Evolutionary conservation across 2,797 vertebrate species (phyloP), one percentile per base, ranked within the genome.

Genomic region (Malacoctenus gilli): DNA sequence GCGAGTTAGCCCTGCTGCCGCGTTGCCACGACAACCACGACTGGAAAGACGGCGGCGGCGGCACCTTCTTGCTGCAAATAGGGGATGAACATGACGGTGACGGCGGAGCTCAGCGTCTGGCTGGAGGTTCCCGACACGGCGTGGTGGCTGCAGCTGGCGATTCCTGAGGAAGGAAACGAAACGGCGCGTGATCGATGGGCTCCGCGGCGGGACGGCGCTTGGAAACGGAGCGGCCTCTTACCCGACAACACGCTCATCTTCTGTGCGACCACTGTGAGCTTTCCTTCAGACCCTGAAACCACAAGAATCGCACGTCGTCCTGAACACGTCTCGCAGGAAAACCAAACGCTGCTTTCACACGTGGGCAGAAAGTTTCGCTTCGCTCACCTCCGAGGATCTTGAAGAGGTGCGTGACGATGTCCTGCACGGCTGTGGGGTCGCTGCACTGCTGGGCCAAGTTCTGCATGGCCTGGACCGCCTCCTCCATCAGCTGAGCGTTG

Each of bases 61-160:
- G 51, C 51, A 98, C 97, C 97, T 94, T 99, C 97, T 83, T 99
- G 97, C 62, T 98, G 96, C 66, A 99, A 91, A 71, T 94, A 98
- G 0, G 96, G 97, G 74, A 98, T 94, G 85, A 99, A 99, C 80
- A 97, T 94, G 50, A 95, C 90, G n/a, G 91, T 79, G 35, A 98
- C 59, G 0, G 89, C 88, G 54, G 92, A 92, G 79, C 93, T 92
- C 51, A 99, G 88, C 54, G 91, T 90, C 88, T 99, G 97, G 81
- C 91, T 94, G 42, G 96, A 99, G 8, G 91, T 72, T 54, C 95
- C 97, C 8, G 95, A 95, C 52, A 96, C 95, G 0, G 89, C 91
- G 0, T 99, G 96, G 64, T 94, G 92, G 87, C 96, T 99, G 82
- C 96, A 92, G 70, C 96, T 96, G 47, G 93, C 91, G 34, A 99